A percentile compares a stretch with the other conserved stretches of the same genome.
phyloP scores from a whole-genome alignment of 2,113 vertebrate species.

The Cepphus grylle region DNA sequence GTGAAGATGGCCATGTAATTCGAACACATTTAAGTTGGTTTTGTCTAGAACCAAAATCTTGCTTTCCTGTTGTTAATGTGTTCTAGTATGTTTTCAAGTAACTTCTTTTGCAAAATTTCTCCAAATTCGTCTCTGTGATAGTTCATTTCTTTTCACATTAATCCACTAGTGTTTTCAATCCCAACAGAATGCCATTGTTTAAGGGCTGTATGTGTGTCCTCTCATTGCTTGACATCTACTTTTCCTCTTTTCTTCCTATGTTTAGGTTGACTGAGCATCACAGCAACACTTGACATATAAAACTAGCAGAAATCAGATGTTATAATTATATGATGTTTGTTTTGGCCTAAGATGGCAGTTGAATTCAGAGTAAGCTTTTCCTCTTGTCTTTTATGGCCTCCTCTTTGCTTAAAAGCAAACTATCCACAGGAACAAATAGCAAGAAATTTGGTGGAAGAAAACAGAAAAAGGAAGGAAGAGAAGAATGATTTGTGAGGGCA shows the following conservation, averaged over 20 bases:
- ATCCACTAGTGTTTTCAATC: not conserved
- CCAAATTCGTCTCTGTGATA: not conserved
- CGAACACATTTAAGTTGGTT: not conserved
- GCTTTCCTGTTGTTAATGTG: not conserved
- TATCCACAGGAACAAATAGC: not conserved
- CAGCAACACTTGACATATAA: not conserved
- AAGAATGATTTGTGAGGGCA: not conserved
- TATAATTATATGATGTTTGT: not conserved
- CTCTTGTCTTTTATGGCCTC: not conserved
- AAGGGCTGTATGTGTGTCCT: not conserved
- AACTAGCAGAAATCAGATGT: not conserved
- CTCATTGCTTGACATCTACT: not conserved
- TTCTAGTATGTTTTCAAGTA: not conserved
- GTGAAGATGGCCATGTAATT: not conserved
- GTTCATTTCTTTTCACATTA: not conserved
- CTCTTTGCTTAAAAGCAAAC: not conserved
- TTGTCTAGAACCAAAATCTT: not conserved
- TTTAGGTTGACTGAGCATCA: not conserved
- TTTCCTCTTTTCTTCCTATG: not conserved
- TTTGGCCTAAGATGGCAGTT: not conserved
- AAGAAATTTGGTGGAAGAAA: not conserved
- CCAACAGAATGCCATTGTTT: not conserved
- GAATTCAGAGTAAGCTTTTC: not conserved
- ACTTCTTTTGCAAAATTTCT: not conserved
- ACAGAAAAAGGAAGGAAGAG: not conserved